Evolutionary conservation across 2,888 invertebrate species (phyloP).

Genomic region (Cheiracanthium punctorium): DNA sequence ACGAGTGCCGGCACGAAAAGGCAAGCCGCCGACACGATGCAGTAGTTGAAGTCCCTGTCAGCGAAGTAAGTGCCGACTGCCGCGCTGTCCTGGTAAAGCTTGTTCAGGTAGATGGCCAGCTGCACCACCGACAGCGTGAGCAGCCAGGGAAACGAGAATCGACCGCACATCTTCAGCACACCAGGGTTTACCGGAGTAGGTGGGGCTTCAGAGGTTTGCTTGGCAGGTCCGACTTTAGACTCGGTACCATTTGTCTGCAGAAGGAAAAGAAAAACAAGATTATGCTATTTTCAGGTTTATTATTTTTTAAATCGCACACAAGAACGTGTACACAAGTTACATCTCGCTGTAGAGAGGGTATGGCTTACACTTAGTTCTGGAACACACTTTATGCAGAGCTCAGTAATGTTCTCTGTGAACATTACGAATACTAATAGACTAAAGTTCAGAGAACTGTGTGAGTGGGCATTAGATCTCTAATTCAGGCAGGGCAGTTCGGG

Average conservation of each 20-base stretch:
- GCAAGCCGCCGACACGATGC: slow-evolving; percentile 57
- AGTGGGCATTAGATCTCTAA: no score
- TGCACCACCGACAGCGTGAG: slow-evolving; percentile 59
- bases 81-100: slow-evolving; percentile 71
- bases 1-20: slow-evolving; percentile 69
- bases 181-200: neutral
- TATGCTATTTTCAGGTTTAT: no score
- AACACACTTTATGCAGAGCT: no score
- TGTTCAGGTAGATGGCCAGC: slow-evolving; percentile 71
- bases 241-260: neutral
- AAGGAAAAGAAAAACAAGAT: neutral
- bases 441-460: no score
- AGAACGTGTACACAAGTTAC: no score
- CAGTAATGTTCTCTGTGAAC: no score
- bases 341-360: no score
- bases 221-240: no score
- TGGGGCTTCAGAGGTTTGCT: neutral
- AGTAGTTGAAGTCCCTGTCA: slow-evolving; percentile 56
- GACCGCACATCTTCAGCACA: slow-evolving; percentile 33
- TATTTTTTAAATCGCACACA: no score
- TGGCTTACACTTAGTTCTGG: no score
- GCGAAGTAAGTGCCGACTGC: slow-evolving; percentile 68
- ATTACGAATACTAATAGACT: no score
- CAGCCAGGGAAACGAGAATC: slow-evolving; percentile 67
- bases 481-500: no score